phyloP scores from a whole-genome alignment of 1,140 invertebrate species.

The Nautilus pompilius region DNA sequence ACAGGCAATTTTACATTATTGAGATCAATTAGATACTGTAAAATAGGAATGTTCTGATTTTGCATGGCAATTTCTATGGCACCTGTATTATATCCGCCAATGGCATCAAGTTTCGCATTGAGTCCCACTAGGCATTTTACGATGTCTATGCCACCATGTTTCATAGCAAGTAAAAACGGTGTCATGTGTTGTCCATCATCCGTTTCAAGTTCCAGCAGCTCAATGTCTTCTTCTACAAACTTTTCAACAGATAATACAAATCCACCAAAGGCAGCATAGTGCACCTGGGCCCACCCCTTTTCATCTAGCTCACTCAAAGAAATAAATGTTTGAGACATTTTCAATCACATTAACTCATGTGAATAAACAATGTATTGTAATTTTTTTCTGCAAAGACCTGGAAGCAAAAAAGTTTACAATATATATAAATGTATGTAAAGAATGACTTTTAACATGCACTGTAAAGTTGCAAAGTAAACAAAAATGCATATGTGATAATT shows the following conservation, averaged over 20 bases:
- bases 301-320: constrained; percentile 46
- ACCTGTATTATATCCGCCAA: constrained; percentile 47
- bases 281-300: constrained; percentile 50
- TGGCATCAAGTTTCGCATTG: constrained; percentile 37
- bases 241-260: constrained; percentile 47
- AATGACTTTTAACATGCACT: too few species aligned
- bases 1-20: constrained; percentile 43
- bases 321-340: too few species aligned
- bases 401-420: too few species aligned
- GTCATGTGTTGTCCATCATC: constrained; percentile 43
- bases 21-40: constrained; percentile 43
- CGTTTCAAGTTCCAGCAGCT: constrained; percentile 47
- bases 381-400: too few species aligned
- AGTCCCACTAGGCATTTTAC: constrained; percentile 36
- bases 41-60: constrained; percentile 37
- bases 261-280: constrained; percentile 46
- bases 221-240: constrained; percentile 39
- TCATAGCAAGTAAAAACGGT: constrained; percentile 49
- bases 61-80: constrained; percentile 48
- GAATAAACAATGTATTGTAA: too few species aligned
- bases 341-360: too few species aligned
- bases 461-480: too few species aligned
- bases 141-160: constrained; percentile 42
- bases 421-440: too few species aligned
- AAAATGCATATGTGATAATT: too few species aligned